These are phyloP conservation scores for Ceratosolen solmsi DNA, from an alignment of 1,140 invertebrate genomes.

Conservation along the genomic window DNA sequence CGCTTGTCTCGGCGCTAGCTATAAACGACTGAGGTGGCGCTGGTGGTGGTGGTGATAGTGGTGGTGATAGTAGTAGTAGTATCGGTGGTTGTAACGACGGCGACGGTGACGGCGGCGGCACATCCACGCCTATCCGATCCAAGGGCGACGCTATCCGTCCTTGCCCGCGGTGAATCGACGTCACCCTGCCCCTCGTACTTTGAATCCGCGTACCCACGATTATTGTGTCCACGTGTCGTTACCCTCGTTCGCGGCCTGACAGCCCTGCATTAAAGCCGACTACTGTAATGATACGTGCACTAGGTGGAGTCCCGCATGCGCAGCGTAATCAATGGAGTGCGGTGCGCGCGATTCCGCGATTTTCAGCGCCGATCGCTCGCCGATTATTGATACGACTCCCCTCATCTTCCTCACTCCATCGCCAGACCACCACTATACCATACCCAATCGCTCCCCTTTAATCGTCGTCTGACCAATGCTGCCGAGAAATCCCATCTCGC, in stretches of 20 bases:
- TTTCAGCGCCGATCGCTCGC: not conserved
- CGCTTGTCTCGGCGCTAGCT: slow-evolving; percentile 16
- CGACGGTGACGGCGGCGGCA: not conserved
- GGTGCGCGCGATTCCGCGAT: not conserved
- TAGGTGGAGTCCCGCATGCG: not conserved
- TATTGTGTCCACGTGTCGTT: slow-evolving; percentile 28
- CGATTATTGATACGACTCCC: too few species aligned
- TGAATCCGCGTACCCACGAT: slow-evolving; percentile 3
- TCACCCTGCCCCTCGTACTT: not conserved
- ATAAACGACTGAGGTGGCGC: slow-evolving; percentile 11
- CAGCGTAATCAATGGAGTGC: not conserved
- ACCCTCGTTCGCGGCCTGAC: slow-evolving; percentile 13
- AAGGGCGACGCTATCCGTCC: not conserved
- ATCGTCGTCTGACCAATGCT: too few species aligned
- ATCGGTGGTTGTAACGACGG: too few species aligned
- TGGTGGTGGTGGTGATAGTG: too few species aligned
- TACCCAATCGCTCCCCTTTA: too few species aligned
- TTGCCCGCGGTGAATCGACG: not conserved
- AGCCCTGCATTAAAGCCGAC: slow-evolving; percentile 33
- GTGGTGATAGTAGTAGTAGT: too few species aligned
- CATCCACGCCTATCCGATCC: slow-evolving; percentile 8
- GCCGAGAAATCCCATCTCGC: too few species aligned
- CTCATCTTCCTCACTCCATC: too few species aligned
- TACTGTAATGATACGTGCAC: slow-evolving; percentile 51
- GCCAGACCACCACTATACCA: too few species aligned